These are phyloP conservation scores for Brachionus koreanus DNA, from an alignment of 1,140 invertebrate species.

Conservation along the genomic window DNA sequence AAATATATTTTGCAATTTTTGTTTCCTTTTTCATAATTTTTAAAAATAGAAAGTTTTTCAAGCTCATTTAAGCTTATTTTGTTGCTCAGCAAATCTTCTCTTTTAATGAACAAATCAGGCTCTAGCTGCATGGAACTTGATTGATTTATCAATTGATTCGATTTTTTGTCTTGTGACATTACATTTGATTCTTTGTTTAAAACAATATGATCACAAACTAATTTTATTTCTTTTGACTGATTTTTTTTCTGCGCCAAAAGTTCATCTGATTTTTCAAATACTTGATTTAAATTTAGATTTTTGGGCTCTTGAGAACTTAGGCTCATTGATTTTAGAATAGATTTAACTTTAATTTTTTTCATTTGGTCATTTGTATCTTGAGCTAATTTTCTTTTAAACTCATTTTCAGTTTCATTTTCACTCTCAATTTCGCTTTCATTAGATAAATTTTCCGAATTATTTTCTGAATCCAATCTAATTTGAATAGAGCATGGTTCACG, in stretches of 20 bases:
- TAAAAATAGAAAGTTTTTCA: slow-evolving; percentile 73
- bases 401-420: neutral
- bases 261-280: slow-evolving; percentile 1
- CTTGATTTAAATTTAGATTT: neutral
- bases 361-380: neutral
- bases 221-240: neutral
- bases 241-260: neutral
- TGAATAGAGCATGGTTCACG: neutral
- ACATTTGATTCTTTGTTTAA: slow-evolving; percentile 11
- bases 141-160: neutral
- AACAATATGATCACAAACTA: neutral
- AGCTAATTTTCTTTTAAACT: neutral
- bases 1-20: slow-evolving; percentile 76
- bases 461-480: neutral
- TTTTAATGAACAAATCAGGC: slow-evolving; percentile 57
- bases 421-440: slow-evolving; percentile 31
- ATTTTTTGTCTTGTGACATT: neutral
- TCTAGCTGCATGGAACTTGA: neutral
- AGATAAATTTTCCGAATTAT: neutral
- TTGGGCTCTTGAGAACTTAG: neutral
- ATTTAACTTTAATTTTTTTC: slow-evolving; percentile 30
- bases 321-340: slow-evolving; percentile 21
- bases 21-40: slow-evolving; percentile 76
- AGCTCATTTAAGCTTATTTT: slow-evolving; percentile 67
- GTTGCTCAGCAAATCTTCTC: slow-evolving; percentile 62